Base-by-base conservation (phyloP, 1,140 invertebrate species). In the Berghia stephanieae region DNA sequence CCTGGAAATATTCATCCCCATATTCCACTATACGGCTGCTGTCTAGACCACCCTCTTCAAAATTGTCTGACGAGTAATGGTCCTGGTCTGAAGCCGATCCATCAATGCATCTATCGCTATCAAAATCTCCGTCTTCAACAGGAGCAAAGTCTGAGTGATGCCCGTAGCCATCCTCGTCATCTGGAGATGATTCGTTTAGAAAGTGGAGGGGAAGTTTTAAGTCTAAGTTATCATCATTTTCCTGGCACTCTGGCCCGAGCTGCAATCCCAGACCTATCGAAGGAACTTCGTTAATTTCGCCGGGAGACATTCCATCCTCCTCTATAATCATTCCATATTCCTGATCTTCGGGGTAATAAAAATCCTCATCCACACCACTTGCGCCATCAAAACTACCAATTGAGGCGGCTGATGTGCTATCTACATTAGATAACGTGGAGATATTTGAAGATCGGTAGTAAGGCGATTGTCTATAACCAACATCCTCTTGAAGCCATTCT, bases 101-200 rank as follows among this genome's bases (percentile, higher is more conserved):
- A 8, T 10, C 57, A 16, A 63, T 31, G 34, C 57, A 63, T 63
- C 8, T 63, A 31, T 63, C 57, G 34, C 57, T 63, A 16, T 16
- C 10, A 63, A 63, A 63, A 8, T 63, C 57, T 16, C 27, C 27
- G 34, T 8, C 27, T 63, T 8, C 57, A 27, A 16, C 57, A 16
- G 34, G 8, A n/a, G n/a, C n/a, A 63, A 16, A 63, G 10, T 31
- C 27, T 10, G 57, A n/a, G n/a, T n/a, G n/a, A n/a, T n/a, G n/a
- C n/a, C n/a, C n/a, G n/a, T n/a, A n/a, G n/a, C 34, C 57, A 63
- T 31, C 57, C 57, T 63, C 57, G 8, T 63, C 57, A 8, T 63
- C 57, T 49, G 46, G n/a, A 63, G 57, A 63, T 10, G 57, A 63
- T 24, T 63, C 27, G 57, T 63, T 10, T 16, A 63, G 57, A 13